A percentile compares a stretch with the other conserved stretches of the same genome.
Conservation (phyloP, 2,888 invertebrate species). For the Saturnia pavonia region DNA sequence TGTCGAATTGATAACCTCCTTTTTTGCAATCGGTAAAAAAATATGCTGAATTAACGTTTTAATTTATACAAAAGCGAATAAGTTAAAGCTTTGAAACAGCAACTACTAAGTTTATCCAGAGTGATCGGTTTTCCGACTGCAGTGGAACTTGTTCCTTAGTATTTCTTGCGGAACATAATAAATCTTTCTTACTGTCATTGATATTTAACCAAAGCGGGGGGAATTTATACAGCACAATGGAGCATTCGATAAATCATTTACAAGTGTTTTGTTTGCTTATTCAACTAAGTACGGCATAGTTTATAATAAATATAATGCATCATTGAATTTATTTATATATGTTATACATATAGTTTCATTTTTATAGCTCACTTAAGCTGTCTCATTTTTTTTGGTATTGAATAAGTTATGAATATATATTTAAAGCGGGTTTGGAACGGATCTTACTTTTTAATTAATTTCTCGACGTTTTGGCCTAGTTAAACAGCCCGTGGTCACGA, state of each 20-base stretch:
- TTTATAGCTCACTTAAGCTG: too few relatives aligned
- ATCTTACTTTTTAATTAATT: too few relatives aligned
- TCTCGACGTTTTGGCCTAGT: too few relatives aligned
- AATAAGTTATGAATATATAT: too few relatives aligned
- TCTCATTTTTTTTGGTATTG: too few relatives aligned
- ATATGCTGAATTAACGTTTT: slow-evolving; percentile 25
- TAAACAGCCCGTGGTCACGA: too few relatives aligned
- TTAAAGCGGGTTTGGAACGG: too few relatives aligned
- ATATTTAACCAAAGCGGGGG: slow-evolving; percentile 71
- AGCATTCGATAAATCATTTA: slow-evolving; percentile 69
- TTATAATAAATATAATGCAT: slow-evolving; percentile 1
- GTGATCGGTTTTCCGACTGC: slow-evolving; percentile 71
- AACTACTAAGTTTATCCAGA: slow-evolving; percentile 40
- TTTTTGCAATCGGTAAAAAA: too few relatives aligned
- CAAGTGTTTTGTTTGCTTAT: slow-evolving; percentile 61
- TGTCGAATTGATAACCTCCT: too few relatives aligned
- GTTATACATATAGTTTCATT: too few relatives aligned
- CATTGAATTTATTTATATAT: neutral
- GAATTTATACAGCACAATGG: slow-evolving; percentile 49
- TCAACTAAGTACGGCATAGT: slow-evolving; percentile 33
- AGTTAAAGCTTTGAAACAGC: slow-evolving; percentile 51
- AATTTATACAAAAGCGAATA: slow-evolving; percentile 13
- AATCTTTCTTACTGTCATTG: slow-evolving; percentile 78
- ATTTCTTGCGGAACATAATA: slow-evolving; percentile 72
- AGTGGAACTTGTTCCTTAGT: slow-evolving; percentile 57